A percentile compares a stretch with the other conserved stretches of the same genome.
phyloP scores from a whole-genome alignment of 1,140 invertebrate genomes.

The Plectrocnemia conspersa region DNA sequence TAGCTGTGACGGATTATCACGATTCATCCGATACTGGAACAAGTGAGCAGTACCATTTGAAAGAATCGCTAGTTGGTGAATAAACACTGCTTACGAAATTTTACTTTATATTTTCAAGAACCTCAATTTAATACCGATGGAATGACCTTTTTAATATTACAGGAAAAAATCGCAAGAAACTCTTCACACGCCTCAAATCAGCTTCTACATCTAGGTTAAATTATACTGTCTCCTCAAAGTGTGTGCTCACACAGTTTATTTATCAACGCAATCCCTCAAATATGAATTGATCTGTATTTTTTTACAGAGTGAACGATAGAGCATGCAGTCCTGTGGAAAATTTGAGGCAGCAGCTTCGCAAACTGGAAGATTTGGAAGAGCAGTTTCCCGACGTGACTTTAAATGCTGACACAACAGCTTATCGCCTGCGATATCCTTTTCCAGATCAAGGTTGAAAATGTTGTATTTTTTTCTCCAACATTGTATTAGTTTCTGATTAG shows the following conservation, averaged over 20 bases:
- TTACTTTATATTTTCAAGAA: neutral
- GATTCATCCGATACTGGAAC: constrained; percentile 49
- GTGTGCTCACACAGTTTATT: constrained; percentile 33
- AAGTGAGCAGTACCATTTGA: constrained; percentile 43
- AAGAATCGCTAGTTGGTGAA: constrained; percentile 43
- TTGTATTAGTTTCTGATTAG: too few relatives aligned
- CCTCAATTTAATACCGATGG: neutral
- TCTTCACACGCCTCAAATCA: constrained; percentile 61
- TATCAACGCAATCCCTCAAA: neutral
- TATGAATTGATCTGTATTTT: neutral
- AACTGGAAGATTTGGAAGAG: constrained; percentile 74
- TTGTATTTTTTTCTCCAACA: too few relatives aligned
- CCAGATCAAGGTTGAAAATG: constrained; percentile 55
- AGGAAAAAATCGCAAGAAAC: constrained; percentile 48
- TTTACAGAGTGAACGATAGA: constrained; percentile 46
- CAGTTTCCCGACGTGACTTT: constrained; percentile 64
- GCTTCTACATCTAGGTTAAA: constrained; percentile 58
- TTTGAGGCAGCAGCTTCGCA: constrained; percentile 68
- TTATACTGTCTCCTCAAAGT: constrained; percentile 47
- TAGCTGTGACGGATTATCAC: constrained; percentile 48
- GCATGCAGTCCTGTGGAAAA: constrained; percentile 69
- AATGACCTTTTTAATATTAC: constrained; percentile 32
- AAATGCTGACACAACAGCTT: constrained; percentile 61
- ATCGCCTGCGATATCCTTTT: constrained; percentile 70
- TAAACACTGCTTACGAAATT: neutral